Base-by-base conservation (phyloP, 2,888 invertebrate species). In the Eupithecia tripunctaria region DNA sequence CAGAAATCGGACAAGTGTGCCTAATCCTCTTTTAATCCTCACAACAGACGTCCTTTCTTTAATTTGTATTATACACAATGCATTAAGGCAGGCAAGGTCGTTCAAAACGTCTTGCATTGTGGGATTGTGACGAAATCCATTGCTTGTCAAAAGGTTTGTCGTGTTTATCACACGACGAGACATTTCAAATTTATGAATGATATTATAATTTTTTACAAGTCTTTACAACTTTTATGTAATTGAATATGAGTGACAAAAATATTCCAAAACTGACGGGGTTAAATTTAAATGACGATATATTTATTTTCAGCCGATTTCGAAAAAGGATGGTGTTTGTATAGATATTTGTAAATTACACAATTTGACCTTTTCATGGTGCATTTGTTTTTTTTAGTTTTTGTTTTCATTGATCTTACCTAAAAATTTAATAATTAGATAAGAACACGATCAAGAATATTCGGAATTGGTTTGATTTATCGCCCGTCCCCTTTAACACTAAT, bases 1-100 rank as follows among this genome's bases (percentile, higher is more conserved):
- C 73, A 76, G 78, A 81, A 79, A 75, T 80, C 79, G 68, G 78
- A 81, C 82, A 80, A 79, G 81, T 80, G 81, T 81, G 77, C 78
- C 81, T 77, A 79, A 79, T 77, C 68, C 65, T 67, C 64, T 71
- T 75, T 70, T 76, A 78, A 75, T 74, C 75, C 73, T 77, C 70
- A 72, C 64, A 62, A 43, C 74, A 66, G 62, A 74, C 68, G 25
- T 62, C 71, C 71, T 75, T 65, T 60, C 67, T 76, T 69, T 68
- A 70, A 65, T 67, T 66, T 69, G 73, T 71, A 76, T 69, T 79
- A 74, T 72, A 29, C 10, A 72, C 71, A 65, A 73, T 77, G 67
- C 69, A 29, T 76, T 75, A 75, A 56, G 56, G 10, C 43, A n/a
- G 56, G 6, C 62, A 12, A 63, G 36, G 62, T 63, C 36, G 12